Percentiles rank a stretch among this genome's conserved stretches.
Evolutionary conservation across 1,140 invertebrate species (phyloP).

Genomic region (Aphelenchoides fujianensis): DNA sequence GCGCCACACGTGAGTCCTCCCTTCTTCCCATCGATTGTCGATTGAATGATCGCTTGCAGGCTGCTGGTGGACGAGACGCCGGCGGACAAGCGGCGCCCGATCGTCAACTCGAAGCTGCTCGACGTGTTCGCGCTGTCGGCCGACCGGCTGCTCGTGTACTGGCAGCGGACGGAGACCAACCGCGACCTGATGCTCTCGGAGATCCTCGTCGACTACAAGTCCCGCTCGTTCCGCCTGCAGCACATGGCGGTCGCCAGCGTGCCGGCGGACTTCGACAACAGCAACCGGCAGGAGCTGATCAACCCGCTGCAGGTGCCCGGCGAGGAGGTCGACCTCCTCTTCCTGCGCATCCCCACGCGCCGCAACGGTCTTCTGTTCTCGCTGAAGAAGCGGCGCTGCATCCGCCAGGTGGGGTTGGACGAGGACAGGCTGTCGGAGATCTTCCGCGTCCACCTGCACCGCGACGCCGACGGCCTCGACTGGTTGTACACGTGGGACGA

Average conservation of each 20-base stretch:
- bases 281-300: too few relatives aligned
- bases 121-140: not conserved
- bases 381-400: not conserved
- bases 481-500: not conserved
- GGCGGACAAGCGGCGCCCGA: not conserved
- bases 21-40: too few relatives aligned
- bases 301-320: too few relatives aligned
- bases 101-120: not conserved
- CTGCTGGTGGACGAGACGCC: too few relatives aligned
- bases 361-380: not conserved
- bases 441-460: not conserved
- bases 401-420: not conserved
- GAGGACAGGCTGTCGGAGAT: not conserved
- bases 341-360: not conserved
- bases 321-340: too few relatives aligned
- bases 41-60: too few relatives aligned
- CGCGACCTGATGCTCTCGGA: not conserved
- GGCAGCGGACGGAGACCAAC: not conserved
- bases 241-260: not conserved
- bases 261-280: not conserved
- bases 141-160: not conserved
- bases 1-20: not conserved
- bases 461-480: not conserved
- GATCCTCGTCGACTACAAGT: not conserved
- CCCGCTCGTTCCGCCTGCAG: not conserved